Conservation (phyloP, 2,888 invertebrate species). For the Molorchus minor region DNA sequence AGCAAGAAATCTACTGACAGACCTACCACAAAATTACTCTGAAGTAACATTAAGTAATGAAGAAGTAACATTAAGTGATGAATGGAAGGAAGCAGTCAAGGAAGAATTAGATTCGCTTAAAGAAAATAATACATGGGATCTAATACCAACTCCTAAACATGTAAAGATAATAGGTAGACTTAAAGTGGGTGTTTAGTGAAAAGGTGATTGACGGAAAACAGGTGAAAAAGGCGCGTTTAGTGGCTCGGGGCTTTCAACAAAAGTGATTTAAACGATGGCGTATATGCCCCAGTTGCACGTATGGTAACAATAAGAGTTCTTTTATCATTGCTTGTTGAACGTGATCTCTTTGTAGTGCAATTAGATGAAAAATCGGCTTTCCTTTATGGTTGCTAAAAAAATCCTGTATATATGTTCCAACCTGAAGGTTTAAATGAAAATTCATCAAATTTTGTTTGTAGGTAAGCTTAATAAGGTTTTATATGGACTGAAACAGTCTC, state of each 20-base stretch:
- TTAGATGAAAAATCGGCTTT: background rate
- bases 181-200: background rate
- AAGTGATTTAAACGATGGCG: conserved; percentile 1
- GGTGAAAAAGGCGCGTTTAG: conserved; percentile 1
- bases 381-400: background rate
- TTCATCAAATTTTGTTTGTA: background rate
- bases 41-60: conserved; percentile 17
- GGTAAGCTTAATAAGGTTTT: background rate
- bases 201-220: background rate
- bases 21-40: conserved; percentile 27
- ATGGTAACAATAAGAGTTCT: conserved; percentile 3
- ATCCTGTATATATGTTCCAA: background rate
- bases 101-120: background rate
- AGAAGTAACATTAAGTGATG: background rate
- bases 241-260: background rate
- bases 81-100: background rate
- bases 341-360: background rate
- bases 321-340: background rate
- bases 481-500: conserved; percentile 4
- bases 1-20: conserved; percentile 24
- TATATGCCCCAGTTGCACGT: background rate
- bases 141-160: background rate
- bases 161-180: background rate
- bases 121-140: background rate
- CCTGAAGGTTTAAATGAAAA: background rate